Evolutionary conservation across 2,113 vertebrate species (phyloP), one percentile per base, ranked within the genome.

Genomic region (Kobus ellipsiprymnus): DNA sequence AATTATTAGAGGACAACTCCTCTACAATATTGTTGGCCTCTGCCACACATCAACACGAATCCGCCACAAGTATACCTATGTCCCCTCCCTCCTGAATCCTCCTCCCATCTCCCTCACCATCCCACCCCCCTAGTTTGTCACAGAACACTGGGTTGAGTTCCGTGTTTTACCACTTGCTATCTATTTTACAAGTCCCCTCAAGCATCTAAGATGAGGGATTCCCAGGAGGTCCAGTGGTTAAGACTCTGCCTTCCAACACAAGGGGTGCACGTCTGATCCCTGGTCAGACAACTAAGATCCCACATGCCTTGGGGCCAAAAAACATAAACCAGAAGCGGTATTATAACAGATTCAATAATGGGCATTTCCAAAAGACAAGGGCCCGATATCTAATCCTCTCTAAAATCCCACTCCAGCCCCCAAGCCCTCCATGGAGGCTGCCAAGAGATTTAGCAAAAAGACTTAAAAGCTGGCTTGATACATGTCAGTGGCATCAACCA

Each of bases 401-500:
- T 27, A 60, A 48, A 81, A 7, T 57, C 36, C 52, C n/a, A 21
- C 83, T 85, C 44, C 29, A 36, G 59, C 6, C 50, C 55, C 36
- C 36, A 60, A 23, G 8, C n/a, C 40, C 81, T 60, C 81, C 0
- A 0, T 2, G 6, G 44, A 36, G n/a, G 33, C 55, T 80, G 67
- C 55, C 40, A 30, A 78, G 92, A 48, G n/a, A 27, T 7, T 25
- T 0, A 71, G 40, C n/a, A 59, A 62, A n/a, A 44, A 80, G 57
- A 27, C 60, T n/a, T 0, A 0, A 19, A 48, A 50, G 83, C 9
- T 7, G 0, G 81, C 71, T 9, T 40, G 59, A 55, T 7, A 25
- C 71, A 23, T 10, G 0, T n/a, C 33, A 2, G 33, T 1, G 29
- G n/a, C 17, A 6, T 1, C 25, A 13, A 2, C 40, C 27, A 7